phyloP scores from a whole-genome alignment of 2,888 invertebrate genomes.

The Antheraea yamamai region DNA sequence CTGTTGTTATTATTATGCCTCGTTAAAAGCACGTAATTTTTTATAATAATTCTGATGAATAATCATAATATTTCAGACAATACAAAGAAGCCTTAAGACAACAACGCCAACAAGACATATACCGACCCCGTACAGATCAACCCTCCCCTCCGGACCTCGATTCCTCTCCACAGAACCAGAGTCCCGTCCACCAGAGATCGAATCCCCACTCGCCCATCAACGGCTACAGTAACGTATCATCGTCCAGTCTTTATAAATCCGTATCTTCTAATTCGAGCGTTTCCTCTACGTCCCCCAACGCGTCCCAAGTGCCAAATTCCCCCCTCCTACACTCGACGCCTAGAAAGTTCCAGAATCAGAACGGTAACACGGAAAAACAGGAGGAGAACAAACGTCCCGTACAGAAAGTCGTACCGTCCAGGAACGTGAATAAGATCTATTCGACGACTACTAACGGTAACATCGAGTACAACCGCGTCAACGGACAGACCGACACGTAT shows the following conservation, averaged over 20 bases:
- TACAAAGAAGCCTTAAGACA: slow-evolving; percentile 95
- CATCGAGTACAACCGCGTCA: slow-evolving; percentile 59
- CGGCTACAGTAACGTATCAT: slow-evolving; percentile 82
- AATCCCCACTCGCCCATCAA: slow-evolving; percentile 78
- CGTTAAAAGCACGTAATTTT: not conserved
- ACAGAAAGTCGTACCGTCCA: slow-evolving; percentile 91
- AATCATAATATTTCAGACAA: slow-evolving; percentile 82
- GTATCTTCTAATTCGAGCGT: slow-evolving; percentile 59
- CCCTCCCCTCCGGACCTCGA: slow-evolving; percentile 79
- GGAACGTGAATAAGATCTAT: slow-evolving; percentile 82
- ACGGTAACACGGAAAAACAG: slow-evolving; percentile 63
- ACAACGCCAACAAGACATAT: slow-evolving; percentile 91
- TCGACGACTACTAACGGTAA: slow-evolving; percentile 78
- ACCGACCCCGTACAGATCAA: slow-evolving; percentile 85
- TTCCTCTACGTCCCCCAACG: slow-evolving; percentile 56
- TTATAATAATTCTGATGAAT: not conserved
- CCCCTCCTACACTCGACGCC: slow-evolving; percentile 77
- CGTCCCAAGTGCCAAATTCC: slow-evolving; percentile 69
- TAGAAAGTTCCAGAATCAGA: slow-evolving; percentile 68
- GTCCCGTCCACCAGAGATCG: slow-evolving; percentile 69
- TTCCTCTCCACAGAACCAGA: slow-evolving; percentile 77
- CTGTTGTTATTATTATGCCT: slow-evolving; percentile 1
- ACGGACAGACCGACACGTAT: slow-evolving; percentile 73
- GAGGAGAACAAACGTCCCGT: slow-evolving; percentile 86
- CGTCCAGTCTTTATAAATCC: slow-evolving; percentile 60